A percentile compares a stretch with the other conserved stretches of the same genome.
Conservation (phyloP, 2,888 invertebrate species). For the Polymixis flavicincta region DNA sequence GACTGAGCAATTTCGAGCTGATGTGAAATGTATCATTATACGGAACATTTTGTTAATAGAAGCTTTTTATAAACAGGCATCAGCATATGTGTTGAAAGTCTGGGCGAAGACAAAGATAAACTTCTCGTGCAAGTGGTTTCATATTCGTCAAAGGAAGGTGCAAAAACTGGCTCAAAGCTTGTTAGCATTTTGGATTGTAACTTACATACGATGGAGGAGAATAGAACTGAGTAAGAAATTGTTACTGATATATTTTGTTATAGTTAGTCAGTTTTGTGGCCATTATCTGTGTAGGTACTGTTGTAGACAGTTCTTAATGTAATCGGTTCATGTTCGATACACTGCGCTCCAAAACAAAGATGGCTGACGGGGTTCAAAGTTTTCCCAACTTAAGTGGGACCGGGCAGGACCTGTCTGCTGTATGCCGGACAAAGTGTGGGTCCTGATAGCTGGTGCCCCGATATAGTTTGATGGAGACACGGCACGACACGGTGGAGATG, state of each 20-base stretch:
- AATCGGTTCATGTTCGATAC: not conserved
- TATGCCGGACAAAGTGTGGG: not conserved
- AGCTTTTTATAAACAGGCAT: conserved; percentile 75
- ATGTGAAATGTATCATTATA: not conserved
- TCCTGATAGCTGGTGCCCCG: not conserved
- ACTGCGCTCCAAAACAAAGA: conserved; percentile 1
- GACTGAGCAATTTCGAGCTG: not conserved
- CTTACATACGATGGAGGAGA: conserved; percentile 92
- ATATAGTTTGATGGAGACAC: not conserved
- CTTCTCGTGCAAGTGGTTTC: conserved; percentile 91
- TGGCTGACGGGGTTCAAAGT: not conserved
- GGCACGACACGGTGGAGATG: not conserved
- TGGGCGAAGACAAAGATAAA: conserved; percentile 87
- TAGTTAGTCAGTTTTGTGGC: not conserved
- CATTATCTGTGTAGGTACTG: not conserved
- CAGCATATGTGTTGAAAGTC: conserved; percentile 84
- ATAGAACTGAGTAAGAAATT: conserved; percentile 88
- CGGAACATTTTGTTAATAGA: conserved; percentile 18
- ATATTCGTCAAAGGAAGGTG: conserved; percentile 90
- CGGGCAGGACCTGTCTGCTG: not conserved
- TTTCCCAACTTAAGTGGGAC: not conserved
- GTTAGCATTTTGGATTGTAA: conserved; percentile 91
- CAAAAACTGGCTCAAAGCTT: conserved; percentile 90
- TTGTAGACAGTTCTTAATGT: not conserved
- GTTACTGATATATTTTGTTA: conserved; percentile 27